Evolutionary conservation across 2,797 vertebrate genomes (phyloP), one percentile per base, ranked within the genome.

Genomic region (Amblyraja radiata): DNA sequence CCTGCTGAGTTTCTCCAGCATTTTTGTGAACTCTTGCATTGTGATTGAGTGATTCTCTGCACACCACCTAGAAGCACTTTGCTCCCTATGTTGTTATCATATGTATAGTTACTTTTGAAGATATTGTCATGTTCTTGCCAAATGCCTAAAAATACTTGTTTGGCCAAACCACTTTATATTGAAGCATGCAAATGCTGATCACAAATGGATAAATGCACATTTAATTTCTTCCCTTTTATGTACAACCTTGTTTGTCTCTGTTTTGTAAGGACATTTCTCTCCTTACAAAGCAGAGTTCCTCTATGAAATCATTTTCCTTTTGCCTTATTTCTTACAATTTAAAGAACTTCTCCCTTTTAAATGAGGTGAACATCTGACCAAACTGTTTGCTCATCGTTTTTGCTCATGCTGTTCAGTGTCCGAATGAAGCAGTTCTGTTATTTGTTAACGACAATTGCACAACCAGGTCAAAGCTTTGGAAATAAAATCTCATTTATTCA

Each of bases 141-240:
- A 91, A 39, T 91, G 18, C 8, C 73, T 74, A 36, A 28, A 91
- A 88, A 65, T 54, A 54, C 68, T 46, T 74, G 90, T 39, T 65
- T 91, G 25, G 73, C 73, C 71, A 74, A 54, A 46, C 71, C 36
- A 90, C 32, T 90, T 90, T n/a, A 73, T 74, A 58, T 74, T 74
- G 74, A 74, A 25, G 39, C 23, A 76, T 74, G 92, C 5, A n/a
- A 92, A 74, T 74, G 71, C 21, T 92, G 23, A 23, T 92, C 14
- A n/a, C 68, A 74, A 74, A 25, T 91, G 88, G 23, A 74, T 92
- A 92, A 74, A 39, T n/a, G 5, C 68, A 92, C 90, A 92, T 92
- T 90, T 36, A 14, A 73, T 54, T 91, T 74, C 4, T 36, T 36
- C 21, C 65, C 65, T 90, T 10, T 71, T 68, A 71, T 71, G 4